These are phyloP conservation scores for Rhinatrema bivittatum DNA, from an alignment of 2,797 vertebrate genomes.

Conservation along the genomic window DNA sequence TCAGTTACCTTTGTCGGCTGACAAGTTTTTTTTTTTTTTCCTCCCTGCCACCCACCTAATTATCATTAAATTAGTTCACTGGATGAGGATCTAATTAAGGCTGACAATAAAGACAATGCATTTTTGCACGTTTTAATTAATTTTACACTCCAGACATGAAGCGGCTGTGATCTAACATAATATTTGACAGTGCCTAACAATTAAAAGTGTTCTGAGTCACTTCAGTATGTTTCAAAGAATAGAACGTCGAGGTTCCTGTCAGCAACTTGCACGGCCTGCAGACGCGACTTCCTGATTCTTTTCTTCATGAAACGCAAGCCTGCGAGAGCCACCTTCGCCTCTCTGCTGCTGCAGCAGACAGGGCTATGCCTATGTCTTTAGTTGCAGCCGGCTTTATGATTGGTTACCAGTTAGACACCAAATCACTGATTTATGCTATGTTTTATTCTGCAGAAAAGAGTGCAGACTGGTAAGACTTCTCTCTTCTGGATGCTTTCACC, in stretches of 20 bases:
- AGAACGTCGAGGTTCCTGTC: too few species aligned
- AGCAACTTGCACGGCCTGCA: background rate
- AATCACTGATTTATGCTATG: too few species aligned
- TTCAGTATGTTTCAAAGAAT: background rate
- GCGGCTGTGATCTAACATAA: background rate
- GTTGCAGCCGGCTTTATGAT: background rate
- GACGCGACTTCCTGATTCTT: too few species aligned
- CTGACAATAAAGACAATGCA: conserved; percentile 12
- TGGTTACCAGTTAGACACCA: too few species aligned
- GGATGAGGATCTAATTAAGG: conserved; percentile 16
- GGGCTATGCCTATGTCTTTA: conserved; percentile 1
- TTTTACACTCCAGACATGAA: conserved; percentile 10
- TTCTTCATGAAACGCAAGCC: too few species aligned
- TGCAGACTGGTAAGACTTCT: too few species aligned
- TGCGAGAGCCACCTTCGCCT: too few species aligned
- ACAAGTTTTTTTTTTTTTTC: conserved; percentile 18
- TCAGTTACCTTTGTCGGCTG: background rate
- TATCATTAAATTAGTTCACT: conserved; percentile 15
- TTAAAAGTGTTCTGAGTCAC: background rate
- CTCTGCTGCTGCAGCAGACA: too few species aligned
- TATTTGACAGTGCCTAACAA: conserved; percentile 8
- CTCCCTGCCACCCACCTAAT: conserved; percentile 15
- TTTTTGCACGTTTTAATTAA: conserved; percentile 24
- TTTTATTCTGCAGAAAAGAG: too few species aligned
- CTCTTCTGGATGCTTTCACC: too few species aligned